Base-by-base conservation (phyloP, 2,113 vertebrate genomes). In the Alaudala cheleensis region DNA sequence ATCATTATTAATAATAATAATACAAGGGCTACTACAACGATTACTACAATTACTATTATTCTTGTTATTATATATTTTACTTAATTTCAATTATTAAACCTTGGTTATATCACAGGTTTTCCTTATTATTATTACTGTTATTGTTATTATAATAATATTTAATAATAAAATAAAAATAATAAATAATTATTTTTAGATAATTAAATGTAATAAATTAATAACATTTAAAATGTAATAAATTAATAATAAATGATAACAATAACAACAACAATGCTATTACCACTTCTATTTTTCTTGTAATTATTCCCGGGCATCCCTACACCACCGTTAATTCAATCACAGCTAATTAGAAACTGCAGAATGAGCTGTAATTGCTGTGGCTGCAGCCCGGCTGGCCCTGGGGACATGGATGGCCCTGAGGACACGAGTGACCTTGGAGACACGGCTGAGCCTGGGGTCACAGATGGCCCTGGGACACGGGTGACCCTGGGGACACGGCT, bases 181-280 rank as follows among this genome's bases (percentile, higher is more conserved):
- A 19, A 74, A 22, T 5, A 37, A 58, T 37, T 37, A 37, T 37
- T 37, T 37, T 37, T 37, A 37, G 10, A 37, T 37, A 37, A 37
- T 37, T 37, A 37, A 37, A 37, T 37, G 37, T 37, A 37, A 37
- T 9, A 37, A 37, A 10, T 37, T 8, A 37, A 37, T 37, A 37
- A 37, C 37, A 37, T 37, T 37, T 37, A 37, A 37, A 37, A 37
- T 37, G 37, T 37, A 37, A 37, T 37, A 37, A 37, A 37, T 37
- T 3, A 45, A 17, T 10, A 40, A 10, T 17, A 11, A 16, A 61
- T 11, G 22, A 47, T 5, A 69, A 50, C 4, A 34, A 65, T 4
- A n/a, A 26, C 1, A n/a, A 26, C 0, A 45, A 20, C 4, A 21
- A 19, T 6, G 10, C 21, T 25, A 9, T 33, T 5, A 47, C 10